These are phyloP conservation scores for Passer montanus DNA, from an alignment of 2,113 vertebrate species.

Conservation along the genomic window DNA sequence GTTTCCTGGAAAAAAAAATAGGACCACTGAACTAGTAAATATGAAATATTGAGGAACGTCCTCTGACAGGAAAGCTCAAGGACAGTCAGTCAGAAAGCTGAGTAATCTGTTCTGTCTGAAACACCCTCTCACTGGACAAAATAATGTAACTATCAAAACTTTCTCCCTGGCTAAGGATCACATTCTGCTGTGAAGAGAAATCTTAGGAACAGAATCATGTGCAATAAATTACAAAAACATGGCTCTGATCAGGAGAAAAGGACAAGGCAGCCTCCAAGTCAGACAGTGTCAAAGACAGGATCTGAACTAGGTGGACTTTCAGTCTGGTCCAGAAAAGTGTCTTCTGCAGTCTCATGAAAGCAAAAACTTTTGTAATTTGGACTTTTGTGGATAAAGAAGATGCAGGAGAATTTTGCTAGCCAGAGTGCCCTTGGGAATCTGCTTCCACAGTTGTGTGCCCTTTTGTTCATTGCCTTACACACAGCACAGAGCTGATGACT, in stretches of 20 bases:
- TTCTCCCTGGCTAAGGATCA: not conserved
- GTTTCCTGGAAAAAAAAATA: slow-evolving; percentile 2
- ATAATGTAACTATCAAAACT: not conserved
- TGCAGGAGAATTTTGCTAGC: not conserved
- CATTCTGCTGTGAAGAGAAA: not conserved
- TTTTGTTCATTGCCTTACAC: not conserved
- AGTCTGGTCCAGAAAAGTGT: not conserved
- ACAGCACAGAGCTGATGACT: not conserved
- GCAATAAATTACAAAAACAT: not conserved
- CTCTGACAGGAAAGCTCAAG: not conserved
- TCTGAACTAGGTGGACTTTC: not conserved
- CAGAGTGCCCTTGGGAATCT: not conserved
- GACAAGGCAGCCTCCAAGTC: not conserved
- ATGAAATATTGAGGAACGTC: not conserved
- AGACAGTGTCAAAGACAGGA: not conserved
- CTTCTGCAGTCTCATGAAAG: not conserved
- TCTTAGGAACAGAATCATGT: not conserved
- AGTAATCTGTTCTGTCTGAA: not conserved
- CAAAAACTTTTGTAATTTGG: not conserved
- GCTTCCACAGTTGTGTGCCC: not conserved
- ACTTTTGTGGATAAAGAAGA: not conserved
- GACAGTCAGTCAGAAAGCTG: not conserved
- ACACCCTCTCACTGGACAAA: not conserved
- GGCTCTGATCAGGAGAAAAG: not conserved
- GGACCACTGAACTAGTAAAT: not conserved